Evolutionary conservation across 2,113 vertebrate species (phyloP), one percentile per base, ranked within the genome.

Genomic region (Carettochelys insculpta): DNA sequence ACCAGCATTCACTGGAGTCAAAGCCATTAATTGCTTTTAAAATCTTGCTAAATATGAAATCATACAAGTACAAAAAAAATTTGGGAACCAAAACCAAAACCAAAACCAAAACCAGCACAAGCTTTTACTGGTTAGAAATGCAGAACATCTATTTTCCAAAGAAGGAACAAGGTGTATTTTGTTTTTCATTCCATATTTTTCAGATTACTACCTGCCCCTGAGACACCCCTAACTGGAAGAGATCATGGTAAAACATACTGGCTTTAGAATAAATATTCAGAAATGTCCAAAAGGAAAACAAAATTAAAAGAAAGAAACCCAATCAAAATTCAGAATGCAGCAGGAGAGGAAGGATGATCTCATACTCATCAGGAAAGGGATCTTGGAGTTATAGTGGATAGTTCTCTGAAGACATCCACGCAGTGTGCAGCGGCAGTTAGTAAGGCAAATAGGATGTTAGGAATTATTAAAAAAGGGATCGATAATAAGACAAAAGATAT

Each of bases 61-160:
- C 38, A 92, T 87, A 93, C 11, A 94, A 96, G 94, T 94, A 48
- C 14, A 11, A 29, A 34, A n/a, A 22, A 82, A 76, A n/a, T 73
- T n/a, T n/a, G n/a, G n/a, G n/a, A n/a, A n/a, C n/a, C n/a, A n/a
- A n/a, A n/a, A n/a, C n/a, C n/a, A n/a, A n/a, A n/a, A n/a, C n/a
- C n/a, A n/a, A n/a, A n/a, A n/a, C n/a, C n/a, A n/a, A n/a, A n/a
- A n/a, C n/a, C n/a, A n/a, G n/a, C n/a, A n/a, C n/a, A n/a, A 75
- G 20, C 41, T 75, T 75, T 75, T 8, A 81, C 38, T 80, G 29
- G 4, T 29, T 88, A 93, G 17, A n/a, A 9, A 79, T 29, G 7
- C 41, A 77, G 34, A 90, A 53, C 12, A 41, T 5, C 58, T 90
- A 9, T 5, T 77, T 84, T 89, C n/a, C 79, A 84, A 80, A 25